A percentile compares a stretch with the other conserved stretches of the same genome.
These are phyloP conservation scores for Arremon aurantiirostris DNA, from an alignment of 2,797 vertebrate genomes.

Conservation along the genomic window DNA sequence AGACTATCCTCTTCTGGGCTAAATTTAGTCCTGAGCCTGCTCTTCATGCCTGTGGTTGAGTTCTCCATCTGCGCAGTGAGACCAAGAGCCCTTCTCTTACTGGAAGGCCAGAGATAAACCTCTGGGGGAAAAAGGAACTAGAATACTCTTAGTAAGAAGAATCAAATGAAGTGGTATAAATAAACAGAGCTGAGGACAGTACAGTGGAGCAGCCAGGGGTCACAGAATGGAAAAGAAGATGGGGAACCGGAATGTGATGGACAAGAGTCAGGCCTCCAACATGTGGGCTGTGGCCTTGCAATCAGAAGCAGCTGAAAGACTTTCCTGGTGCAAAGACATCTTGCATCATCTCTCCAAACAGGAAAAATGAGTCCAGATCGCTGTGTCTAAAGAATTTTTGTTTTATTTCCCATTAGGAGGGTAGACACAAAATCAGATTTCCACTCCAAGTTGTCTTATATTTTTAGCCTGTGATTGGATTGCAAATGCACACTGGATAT, in stretches of 20 bases:
- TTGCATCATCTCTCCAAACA: background rate
- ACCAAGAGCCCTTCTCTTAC: background rate
- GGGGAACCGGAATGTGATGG: accelerated
- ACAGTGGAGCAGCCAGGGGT: background rate
- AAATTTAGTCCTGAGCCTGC: background rate
- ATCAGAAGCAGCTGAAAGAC: background rate
- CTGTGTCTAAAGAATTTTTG: conserved; percentile 13
- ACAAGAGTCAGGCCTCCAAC: background rate
- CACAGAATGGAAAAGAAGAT: background rate
- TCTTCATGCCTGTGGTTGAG: background rate
- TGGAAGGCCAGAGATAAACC: background rate
- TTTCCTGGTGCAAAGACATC: background rate
- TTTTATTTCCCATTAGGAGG: conserved; percentile 32
- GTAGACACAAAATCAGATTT: conserved; percentile 46
- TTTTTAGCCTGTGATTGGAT: conserved; percentile 56
- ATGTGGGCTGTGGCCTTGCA: background rate
- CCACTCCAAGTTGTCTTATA: background rate
- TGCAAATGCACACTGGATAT: conserved; percentile 24
- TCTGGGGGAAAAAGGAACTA: background rate
- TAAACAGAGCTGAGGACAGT: background rate
- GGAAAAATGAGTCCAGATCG: background rate
- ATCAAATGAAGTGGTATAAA: background rate
- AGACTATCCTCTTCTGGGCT: background rate
- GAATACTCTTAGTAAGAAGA: background rate
- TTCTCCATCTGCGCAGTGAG: background rate